Base-by-base conservation (phyloP, 2,888 invertebrate species). In the Parnassius apollo region DNA sequence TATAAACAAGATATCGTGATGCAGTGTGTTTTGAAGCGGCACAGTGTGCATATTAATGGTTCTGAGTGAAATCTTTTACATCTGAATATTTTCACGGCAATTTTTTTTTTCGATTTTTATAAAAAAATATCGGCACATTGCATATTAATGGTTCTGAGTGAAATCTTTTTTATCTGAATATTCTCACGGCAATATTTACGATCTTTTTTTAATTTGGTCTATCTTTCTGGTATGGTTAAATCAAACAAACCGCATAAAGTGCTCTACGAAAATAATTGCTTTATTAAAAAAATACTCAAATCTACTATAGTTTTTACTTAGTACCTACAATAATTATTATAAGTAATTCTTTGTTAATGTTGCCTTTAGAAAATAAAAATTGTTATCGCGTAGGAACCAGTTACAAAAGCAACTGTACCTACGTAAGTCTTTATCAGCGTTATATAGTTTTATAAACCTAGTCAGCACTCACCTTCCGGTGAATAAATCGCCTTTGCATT, bases 401-500 rank as follows among this genome's bases (percentile, higher is more conserved):
- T 44, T 42, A 10, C 46, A 22, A 50, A 25, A 45, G 51, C 45
- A 58, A 22, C 54, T 11, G 46, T 42, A n/a, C 42, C 12, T 54
- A 45, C 49, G 12, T 46, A 56, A 59, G 51, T 62, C 2, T 42
- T 57, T 53, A 22, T 48, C 12, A 22, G 55, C 59, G 48, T 35
- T 35, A 35, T 35, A 60, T 62, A 59, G 62, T 71, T 69, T 18
- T 69, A 63, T 65, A 62, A 68, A 61, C 35, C n/a, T 59, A 67
- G 68, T 66, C 54, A 65, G 48, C 54, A 67, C 73, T 74, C 82
- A 94, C 94, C 94, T 92, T 77, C 94, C 94, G 61, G 86, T 91
- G 66, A 92, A 87, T 67, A 83, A 71, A 72, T 94, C 94, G 48
- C 94, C 94, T 83, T 94, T 95, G 77, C 95, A 95, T 76, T 95